A percentile compares a stretch with the other conserved stretches of the same genome.
These are phyloP conservation scores for Xenus cinereus DNA, from an alignment of 2,113 vertebrate species.

Conservation along the genomic window DNA sequence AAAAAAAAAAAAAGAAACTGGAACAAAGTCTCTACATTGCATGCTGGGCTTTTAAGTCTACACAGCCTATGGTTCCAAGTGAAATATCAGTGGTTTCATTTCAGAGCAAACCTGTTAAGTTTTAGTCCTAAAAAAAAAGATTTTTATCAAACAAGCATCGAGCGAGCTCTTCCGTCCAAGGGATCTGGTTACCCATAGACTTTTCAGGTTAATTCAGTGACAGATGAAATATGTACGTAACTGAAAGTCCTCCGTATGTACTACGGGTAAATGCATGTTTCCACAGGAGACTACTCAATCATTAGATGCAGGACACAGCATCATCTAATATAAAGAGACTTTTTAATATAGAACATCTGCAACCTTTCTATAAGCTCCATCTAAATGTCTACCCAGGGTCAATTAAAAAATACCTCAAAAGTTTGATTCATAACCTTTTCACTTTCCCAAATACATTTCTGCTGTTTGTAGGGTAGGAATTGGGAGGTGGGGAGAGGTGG, in stretches of 20 bases:
- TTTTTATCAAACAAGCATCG: slow-evolving; percentile 2
- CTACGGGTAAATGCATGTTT: slow-evolving; percentile 66
- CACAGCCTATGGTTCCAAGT: neutral
- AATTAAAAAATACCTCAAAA: slow-evolving; percentile 74
- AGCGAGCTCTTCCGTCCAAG: neutral
- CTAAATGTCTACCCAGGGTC: slow-evolving; percentile 41
- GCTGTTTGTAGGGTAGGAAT: slow-evolving; percentile 1
- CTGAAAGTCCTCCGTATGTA: slow-evolving; percentile 60
- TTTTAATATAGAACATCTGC: slow-evolving; percentile 78
- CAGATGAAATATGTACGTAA: slow-evolving; percentile 72
- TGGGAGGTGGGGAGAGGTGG: neutral
- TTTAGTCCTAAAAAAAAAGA: neutral
- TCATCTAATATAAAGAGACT: slow-evolving; percentile 72
- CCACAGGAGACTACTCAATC: slow-evolving; percentile 77
- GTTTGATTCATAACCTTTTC: slow-evolving; percentile 65
- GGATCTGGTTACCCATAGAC: neutral
- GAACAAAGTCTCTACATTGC: neutral
- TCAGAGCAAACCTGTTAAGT: neutral
- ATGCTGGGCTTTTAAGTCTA: neutral
- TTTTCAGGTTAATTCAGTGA: slow-evolving; percentile 66
- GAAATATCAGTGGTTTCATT: neutral
- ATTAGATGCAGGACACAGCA: slow-evolving; percentile 58
- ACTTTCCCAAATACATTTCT: slow-evolving; percentile 61
- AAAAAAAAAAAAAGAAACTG: neutral
- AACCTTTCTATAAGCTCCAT: slow-evolving; percentile 62